Percentiles rank a stretch among this genome's conserved stretches.
These are phyloP conservation scores for Phortica magna DNA, from an alignment of 2,888 invertebrate species.

Conservation along the genomic window DNA sequence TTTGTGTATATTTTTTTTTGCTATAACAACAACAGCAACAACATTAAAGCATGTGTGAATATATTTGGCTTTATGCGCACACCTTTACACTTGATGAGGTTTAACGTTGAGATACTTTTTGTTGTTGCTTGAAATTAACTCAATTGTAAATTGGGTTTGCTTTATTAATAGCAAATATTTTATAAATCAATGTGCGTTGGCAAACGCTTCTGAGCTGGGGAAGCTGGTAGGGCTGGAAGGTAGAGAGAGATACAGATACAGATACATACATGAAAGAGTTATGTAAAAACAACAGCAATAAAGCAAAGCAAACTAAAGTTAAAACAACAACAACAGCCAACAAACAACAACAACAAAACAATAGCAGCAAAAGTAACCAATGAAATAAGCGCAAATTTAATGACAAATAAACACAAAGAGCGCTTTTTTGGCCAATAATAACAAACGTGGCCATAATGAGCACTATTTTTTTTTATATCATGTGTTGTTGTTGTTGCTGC, in stretches of 20 bases:
- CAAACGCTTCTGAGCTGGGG: background rate
- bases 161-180: slow-evolving; percentile 11
- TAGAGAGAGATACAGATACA: background rate
- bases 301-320: slow-evolving; percentile 16
- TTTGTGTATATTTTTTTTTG: background rate
- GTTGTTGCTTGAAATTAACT: background rate
- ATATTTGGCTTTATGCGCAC: slow-evolving; percentile 67
- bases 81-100: slow-evolving; percentile 69
- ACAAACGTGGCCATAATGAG: slow-evolving; percentile 25
- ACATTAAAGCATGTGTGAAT: slow-evolving; percentile 46
- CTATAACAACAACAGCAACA: slow-evolving; percentile 36
- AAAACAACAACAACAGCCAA: slow-evolving; percentile 35
- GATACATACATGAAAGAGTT: background rate
- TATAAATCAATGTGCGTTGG: background rate
- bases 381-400: slow-evolving; percentile 71
- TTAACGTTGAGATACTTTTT: slow-evolving; percentile 39
- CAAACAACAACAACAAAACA: slow-evolving; percentile 49
- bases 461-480: slow-evolving; percentile 20
- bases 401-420: slow-evolving; percentile 63
- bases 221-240: too few species aligned
- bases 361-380: slow-evolving; percentile 63
- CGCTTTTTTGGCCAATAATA: slow-evolving; percentile 65
- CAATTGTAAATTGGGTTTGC: slow-evolving; percentile 43
- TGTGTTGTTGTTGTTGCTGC: background rate
- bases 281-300: background rate